Percentiles rank a stretch among this genome's conserved stretches.
Conservation (phyloP, 2,888 invertebrate species). For the Willowsia nigromaculata region DNA sequence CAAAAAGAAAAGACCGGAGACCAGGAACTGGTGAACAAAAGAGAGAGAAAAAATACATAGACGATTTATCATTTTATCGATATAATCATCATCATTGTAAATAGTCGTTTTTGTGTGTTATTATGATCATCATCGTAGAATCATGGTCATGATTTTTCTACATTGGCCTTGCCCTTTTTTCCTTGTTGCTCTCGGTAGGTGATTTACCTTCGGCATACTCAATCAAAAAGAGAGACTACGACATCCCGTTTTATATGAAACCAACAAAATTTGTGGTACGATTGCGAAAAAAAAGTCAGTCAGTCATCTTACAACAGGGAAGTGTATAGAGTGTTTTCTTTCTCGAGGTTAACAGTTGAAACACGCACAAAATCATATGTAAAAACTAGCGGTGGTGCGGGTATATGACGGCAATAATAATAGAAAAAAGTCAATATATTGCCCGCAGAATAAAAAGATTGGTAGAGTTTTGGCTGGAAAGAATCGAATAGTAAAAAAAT, state of each 20-base stretch:
- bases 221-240: too few relatives aligned
- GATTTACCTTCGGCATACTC: not conserved
- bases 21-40: not conserved
- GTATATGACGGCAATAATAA: not conserved
- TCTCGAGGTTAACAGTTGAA: not conserved
- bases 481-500: too few relatives aligned
- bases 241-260: not conserved
- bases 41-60: not conserved
- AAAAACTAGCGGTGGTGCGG: too few relatives aligned
- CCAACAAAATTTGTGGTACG: too few relatives aligned
- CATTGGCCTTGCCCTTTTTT: constrained; percentile 26
- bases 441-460: not conserved
- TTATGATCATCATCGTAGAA: too few relatives aligned
- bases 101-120: not conserved
- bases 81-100: not conserved
- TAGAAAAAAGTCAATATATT: not conserved
- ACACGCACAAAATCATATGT: not conserved
- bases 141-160: constrained; percentile 5
- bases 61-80: constrained; percentile 19
- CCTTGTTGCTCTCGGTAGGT: not conserved
- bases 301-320: not conserved
- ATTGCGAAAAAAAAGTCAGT: not conserved
- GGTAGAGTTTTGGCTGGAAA: not conserved
- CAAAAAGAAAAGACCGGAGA: too few relatives aligned
- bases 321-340: not conserved